Evolutionary conservation across 2,113 vertebrate species (phyloP).

Genomic region (Eurystomus gularis): DNA sequence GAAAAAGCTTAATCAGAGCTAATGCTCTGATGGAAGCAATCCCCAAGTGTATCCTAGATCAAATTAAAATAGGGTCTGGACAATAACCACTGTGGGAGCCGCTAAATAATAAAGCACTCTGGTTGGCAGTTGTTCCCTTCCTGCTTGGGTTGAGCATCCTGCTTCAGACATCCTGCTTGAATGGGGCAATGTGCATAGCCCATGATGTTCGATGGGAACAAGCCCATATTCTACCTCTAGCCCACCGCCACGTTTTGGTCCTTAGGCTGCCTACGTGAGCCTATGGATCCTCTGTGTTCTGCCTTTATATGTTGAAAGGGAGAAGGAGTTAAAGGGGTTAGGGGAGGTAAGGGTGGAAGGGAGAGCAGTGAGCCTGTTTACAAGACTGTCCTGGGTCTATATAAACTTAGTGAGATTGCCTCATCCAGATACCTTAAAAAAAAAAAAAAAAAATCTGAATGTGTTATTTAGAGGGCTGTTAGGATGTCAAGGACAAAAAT

Average conservation of each 20-base stretch:
- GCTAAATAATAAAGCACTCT: neutral
- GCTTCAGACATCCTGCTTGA: neutral
- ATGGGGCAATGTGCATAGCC: fast-evolving
- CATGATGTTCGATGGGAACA: neutral
- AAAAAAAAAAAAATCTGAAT: neutral
- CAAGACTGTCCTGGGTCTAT: neutral
- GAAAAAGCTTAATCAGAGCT: neutral
- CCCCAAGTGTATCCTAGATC: neutral
- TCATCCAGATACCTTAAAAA: neutral
- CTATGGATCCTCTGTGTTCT: neutral
- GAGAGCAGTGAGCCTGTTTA: neutral
- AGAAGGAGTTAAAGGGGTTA: neutral
- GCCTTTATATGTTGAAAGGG: neutral
- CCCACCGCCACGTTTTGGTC: fast-evolving
- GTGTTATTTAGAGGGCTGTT: neutral
- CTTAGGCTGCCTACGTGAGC: neutral
- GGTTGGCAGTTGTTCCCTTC: neutral
- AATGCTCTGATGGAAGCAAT: neutral
- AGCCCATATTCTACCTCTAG: neutral
- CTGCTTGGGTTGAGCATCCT: neutral
- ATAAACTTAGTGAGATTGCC: neutral
- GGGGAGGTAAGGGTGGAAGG: neutral
- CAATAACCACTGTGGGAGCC: neutral
- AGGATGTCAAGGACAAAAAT: conserved; percentile 10
- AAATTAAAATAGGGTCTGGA: neutral